Base-by-base conservation (phyloP, 2,113 vertebrate genomes). In the Pelvicachromis taeniatus region DNA sequence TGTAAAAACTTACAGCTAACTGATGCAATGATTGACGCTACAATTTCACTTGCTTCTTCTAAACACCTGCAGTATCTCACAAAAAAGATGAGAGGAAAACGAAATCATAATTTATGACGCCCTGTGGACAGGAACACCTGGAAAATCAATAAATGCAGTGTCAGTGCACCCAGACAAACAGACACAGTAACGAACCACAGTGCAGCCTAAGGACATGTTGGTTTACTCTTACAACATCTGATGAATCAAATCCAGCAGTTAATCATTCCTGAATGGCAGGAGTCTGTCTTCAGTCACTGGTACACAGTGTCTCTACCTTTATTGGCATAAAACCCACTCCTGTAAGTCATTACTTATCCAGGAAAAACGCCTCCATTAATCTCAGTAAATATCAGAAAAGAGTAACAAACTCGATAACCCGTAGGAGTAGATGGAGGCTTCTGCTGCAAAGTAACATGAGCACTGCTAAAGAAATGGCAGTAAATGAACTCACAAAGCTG, bases 201-300 rank as follows among this genome's bases (percentile, higher is more conserved):
- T 11, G 13, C 19, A 45, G 29, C 26, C n/a, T 40, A 16, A 63
- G 59, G 33, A 84, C 48, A 65, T 3, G 29, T 77, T 40, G 4
- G 63, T 84, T 90, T 45, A 75, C 14, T 82, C 48, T 85, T 78
- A 78, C 12, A 0, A 55, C 73, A 84, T 81, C 38, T 40, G 55
- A 84, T 14, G 29, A 59, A 85, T 78, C 14, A 59, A 35, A 84
- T 52, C 4, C 42, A 54, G 26, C 75, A 35, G 87, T 91, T 89
- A 91, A 91, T 93, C 45, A 90, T 93, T 91, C 68, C 77, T 83
- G 85, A 45, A 29, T 80, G 83, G 33, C 85, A 86, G 75, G 21
- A 52, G 29, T 90, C 80, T 73, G 83, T 82, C 89, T 78, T 73
- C 59, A 80, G n/a, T 81, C 61, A 11, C 21, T 50, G 78, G 87